Percentiles rank a stretch among this genome's conserved stretches.
Evolutionary conservation across 2,797 vertebrate species (phyloP).

Genomic region (Synaphobranchus kaupii): DNA sequence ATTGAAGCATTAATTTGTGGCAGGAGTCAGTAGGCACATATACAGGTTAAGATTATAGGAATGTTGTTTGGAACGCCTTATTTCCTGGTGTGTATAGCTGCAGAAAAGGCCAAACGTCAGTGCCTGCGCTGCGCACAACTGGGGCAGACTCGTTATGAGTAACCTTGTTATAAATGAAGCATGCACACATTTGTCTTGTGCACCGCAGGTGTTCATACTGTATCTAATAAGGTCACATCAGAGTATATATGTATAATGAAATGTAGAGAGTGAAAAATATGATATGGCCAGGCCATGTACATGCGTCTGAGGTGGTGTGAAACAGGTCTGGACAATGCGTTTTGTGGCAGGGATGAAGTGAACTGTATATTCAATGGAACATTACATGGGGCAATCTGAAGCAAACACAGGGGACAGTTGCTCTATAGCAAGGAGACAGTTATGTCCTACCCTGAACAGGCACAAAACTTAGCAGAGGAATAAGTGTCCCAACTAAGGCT

Average conservation of each 20-base stretch:
- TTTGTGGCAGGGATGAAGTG: background rate
- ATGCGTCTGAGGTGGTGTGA: background rate
- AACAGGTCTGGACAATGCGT: background rate
- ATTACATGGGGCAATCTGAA: no score
- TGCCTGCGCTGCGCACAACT: background rate
- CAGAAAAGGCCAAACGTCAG: background rate
- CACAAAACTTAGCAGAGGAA: background rate
- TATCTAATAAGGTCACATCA: background rate
- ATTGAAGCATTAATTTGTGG: no score
- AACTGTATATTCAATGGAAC: background rate
- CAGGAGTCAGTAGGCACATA: no score
- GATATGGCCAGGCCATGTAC: background rate
- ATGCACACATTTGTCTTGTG: background rate
- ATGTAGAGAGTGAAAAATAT: background rate
- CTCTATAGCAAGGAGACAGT: background rate
- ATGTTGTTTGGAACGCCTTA: no score
- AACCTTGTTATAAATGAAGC: background rate
- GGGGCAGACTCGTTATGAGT: background rate
- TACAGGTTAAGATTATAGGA: no score
- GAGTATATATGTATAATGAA: background rate
- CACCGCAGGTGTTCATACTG: background rate
- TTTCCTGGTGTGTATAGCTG: background rate
- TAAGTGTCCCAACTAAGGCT: background rate
- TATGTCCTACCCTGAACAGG: background rate
- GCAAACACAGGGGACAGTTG: background rate